Percentiles rank a stretch among this genome's conserved stretches.
Evolutionary conservation across 2,888 invertebrate genomes (phyloP).

Genomic region (Chalcosyrphus nemorum): DNA sequence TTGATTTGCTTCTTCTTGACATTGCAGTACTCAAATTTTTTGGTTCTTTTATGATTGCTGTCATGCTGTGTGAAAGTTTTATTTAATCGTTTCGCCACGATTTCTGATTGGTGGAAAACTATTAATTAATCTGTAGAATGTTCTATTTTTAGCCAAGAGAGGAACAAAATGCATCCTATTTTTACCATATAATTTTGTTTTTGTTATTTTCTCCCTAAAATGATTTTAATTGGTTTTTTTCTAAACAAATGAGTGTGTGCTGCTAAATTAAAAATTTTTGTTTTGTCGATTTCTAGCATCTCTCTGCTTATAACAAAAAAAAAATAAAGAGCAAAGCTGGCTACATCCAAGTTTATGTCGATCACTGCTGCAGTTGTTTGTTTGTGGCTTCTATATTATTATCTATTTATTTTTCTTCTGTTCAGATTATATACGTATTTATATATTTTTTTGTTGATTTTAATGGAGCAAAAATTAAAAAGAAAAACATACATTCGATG

Average conservation of each 20-base stretch:
- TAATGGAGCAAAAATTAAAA: constrained; percentile 50
- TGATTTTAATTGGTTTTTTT: constrained; percentile 64
- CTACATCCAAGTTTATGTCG: constrained; percentile 7
- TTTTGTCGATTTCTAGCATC: constrained; percentile 27
- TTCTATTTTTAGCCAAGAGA: constrained; percentile 49
- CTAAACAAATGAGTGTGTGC: constrained; percentile 63
- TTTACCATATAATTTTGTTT: constrained; percentile 58
- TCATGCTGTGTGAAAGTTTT: constrained; percentile 10
- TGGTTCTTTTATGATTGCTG: constrained; percentile 18
- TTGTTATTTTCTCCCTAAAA: constrained; percentile 56
- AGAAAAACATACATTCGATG: constrained; percentile 68
- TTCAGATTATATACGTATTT: background rate
- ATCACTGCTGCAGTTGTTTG: constrained; percentile 23
- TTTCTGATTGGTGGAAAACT: constrained; percentile 57
- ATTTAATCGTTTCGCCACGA: constrained; percentile 25
- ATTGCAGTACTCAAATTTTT: constrained; percentile 21
- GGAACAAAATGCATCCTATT: constrained; percentile 69
- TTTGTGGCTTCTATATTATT: background rate
- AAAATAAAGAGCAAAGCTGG: background rate
- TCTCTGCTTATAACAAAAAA: constrained; percentile 25
- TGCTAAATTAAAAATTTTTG: constrained; percentile 50
- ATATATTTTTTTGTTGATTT: constrained; percentile 26
- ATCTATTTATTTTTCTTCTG: constrained; percentile 5
- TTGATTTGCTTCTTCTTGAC: constrained; percentile 35
- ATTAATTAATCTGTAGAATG: constrained; percentile 49